A percentile compares a stretch with the other conserved stretches of the same genome.
Conservation (phyloP, 2,888 invertebrate genomes). For the Cerastis leucographa region DNA sequence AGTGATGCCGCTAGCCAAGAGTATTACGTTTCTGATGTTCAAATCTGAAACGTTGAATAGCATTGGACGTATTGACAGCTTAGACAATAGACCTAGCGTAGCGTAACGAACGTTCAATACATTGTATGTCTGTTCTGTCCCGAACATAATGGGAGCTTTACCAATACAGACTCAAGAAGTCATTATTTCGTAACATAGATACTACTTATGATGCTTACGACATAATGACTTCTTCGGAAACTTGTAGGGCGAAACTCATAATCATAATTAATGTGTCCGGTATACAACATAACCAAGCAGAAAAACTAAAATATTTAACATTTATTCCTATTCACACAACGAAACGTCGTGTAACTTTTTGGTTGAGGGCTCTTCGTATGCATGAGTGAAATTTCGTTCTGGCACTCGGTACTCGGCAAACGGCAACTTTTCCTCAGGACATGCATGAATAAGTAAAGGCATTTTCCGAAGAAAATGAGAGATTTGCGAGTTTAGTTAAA, state of each 20-base stretch:
- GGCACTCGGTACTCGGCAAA: constrained; percentile 56
- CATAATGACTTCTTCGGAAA: no score
- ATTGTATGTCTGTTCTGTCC: neutral
- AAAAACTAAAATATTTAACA: constrained; percentile 18
- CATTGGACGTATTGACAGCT: constrained; percentile 11
- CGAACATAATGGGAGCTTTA: neutral
- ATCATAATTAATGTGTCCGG: neutral
- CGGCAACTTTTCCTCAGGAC: constrained; percentile 71
- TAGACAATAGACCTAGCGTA: constrained; percentile 9
- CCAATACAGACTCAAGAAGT: no score
- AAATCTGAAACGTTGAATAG: constrained; percentile 27
- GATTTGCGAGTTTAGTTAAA: constrained; percentile 79
- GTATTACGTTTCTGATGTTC: constrained; percentile 18
- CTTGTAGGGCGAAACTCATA: neutral
- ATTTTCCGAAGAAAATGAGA: constrained; percentile 79
- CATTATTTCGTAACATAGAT: constrained; percentile 7
- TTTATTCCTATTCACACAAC: constrained; percentile 44
- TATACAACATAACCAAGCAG: neutral
- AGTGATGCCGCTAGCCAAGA: constrained; percentile 4
- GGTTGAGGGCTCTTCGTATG: constrained; percentile 62
- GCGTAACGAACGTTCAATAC: neutral
- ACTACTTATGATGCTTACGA: no score
- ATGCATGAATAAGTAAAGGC: constrained; percentile 81
- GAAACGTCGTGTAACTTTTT: constrained; percentile 65
- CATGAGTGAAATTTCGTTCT: constrained; percentile 67